Percentiles rank a stretch among this genome's conserved stretches.
phyloP scores from a whole-genome alignment of 2,113 vertebrate species.

The Ranitomeya variabilis region DNA sequence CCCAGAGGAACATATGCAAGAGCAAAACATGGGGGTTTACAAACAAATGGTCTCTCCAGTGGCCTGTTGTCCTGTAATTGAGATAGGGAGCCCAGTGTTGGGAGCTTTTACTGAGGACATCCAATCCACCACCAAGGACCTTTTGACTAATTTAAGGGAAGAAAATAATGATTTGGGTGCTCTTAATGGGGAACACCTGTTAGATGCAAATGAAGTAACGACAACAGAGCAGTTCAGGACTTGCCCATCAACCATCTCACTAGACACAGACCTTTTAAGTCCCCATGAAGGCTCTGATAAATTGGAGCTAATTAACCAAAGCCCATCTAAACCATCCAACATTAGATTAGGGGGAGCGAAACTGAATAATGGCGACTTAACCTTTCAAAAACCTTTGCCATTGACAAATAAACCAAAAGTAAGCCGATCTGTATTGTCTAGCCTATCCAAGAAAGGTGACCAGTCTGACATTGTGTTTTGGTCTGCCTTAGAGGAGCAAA shows the following conservation, averaged over 20 bases:
- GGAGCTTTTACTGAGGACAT: rapidly evolving
- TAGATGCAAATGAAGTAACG: constrained; percentile 59
- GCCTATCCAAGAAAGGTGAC: neutral
- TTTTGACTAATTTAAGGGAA: neutral
- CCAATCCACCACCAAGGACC: rapidly evolving
- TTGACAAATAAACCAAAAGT: neutral
- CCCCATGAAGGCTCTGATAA: constrained; percentile 56
- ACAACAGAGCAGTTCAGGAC: constrained; percentile 70
- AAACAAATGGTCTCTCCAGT: neutral
- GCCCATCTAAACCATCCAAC: neutral
- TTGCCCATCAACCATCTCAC: constrained; percentile 62
- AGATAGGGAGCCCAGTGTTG: rapidly evolving
- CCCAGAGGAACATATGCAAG: rapidly evolving
- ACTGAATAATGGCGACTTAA: neutral
- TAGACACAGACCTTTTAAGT: constrained; percentile 38
- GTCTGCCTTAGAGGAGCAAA: constrained; percentile 61
- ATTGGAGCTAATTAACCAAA: neutral
- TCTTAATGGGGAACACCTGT: neutral
- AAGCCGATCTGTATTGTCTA: neutral
- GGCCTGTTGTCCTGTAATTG: neutral
- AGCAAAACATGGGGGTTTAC: neutral
- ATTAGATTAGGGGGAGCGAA: neutral
- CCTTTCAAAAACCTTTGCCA: neutral
- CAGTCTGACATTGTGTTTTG: constrained; percentile 60
- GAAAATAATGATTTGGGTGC: neutral